Evolutionary conservation across 2,888 invertebrate species (phyloP).

Genomic region (Nephrotoma appendiculata): DNA sequence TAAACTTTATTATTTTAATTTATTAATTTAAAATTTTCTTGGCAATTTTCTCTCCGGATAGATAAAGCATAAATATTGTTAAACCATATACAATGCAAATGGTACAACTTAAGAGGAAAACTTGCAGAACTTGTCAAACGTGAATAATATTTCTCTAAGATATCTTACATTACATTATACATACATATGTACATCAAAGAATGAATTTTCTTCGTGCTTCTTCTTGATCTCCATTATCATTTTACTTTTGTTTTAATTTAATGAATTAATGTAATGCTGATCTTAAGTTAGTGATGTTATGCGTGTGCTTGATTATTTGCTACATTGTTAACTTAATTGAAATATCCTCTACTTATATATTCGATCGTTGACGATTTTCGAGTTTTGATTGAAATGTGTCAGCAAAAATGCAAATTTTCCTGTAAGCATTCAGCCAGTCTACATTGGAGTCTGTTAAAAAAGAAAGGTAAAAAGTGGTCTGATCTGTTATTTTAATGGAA

Average conservation of each 20-base stretch:
- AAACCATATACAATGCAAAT: not conserved
- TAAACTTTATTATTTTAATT: not conserved
- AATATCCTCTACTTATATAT: not conserved
- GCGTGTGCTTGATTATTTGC: not conserved
- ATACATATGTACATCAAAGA: not conserved
- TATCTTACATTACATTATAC: not conserved
- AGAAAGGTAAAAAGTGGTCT: not conserved
- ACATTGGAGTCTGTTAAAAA: not conserved
- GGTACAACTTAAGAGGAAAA: not conserved
- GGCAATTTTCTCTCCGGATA: not conserved
- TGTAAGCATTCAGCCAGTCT: not conserved
- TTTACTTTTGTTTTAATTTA: not conserved
- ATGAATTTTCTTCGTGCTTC: not conserved
- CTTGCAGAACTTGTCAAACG: not conserved
- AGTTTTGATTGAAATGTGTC: not conserved
- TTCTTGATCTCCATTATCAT: not conserved
- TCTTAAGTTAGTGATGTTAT: not conserved
- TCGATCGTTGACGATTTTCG: not conserved
- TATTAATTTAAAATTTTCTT: not conserved
- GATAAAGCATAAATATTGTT: not conserved
- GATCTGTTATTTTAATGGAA: not conserved
- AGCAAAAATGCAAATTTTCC: not conserved
- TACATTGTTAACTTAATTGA: not conserved
- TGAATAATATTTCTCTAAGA: not conserved
- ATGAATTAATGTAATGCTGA: not conserved